Evolutionary conservation across 2,888 invertebrate species (phyloP).

Genomic region (Torymus auratus): DNA sequence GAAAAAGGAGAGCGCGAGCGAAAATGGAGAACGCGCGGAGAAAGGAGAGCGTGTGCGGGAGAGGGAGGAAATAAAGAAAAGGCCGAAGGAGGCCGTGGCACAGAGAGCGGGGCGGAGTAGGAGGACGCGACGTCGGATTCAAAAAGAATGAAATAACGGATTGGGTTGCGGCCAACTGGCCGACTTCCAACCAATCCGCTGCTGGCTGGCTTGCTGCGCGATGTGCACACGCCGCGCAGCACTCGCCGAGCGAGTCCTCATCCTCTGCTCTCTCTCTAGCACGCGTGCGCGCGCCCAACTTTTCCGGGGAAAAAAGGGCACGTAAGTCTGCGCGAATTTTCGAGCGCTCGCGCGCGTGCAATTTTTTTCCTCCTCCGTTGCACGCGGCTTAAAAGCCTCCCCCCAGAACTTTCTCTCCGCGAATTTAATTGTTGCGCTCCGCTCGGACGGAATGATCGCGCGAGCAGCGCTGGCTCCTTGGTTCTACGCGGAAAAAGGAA

Average conservation of each 20-base stretch:
- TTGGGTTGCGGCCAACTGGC: conserved; percentile 76
- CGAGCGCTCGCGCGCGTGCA: no score
- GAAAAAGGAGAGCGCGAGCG: neutral
- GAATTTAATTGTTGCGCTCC: conserved; percentile 46
- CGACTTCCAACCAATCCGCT: conserved; percentile 75
- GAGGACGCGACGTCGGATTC: conserved; percentile 68
- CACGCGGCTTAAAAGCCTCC: conserved; percentile 5
- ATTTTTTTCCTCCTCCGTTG: neutral
- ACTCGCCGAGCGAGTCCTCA: conserved; percentile 31
- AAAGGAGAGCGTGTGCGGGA: conserved; percentile 54
- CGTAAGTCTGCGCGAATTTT: no score
- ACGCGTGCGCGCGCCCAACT: no score
- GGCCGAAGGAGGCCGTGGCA: conserved; percentile 53
- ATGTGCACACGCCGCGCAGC: conserved; percentile 49
- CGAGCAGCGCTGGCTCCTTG: no score
- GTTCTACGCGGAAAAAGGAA: conserved; percentile 4
- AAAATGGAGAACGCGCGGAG: conserved; percentile 11
- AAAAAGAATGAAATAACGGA: conserved; percentile 77
- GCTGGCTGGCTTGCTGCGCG: conserved; percentile 39
- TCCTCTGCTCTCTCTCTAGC: conserved; percentile 1
- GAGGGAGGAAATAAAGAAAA: conserved; percentile 55
- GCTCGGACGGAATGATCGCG: conserved; percentile 31
- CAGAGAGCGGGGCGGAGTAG: conserved; percentile 48
- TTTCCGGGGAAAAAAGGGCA: no score
- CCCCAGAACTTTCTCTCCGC: neutral